These are phyloP conservation scores for Cervus canadensis DNA, from an alignment of 2,113 vertebrate genomes.

Conservation along the genomic window DNA sequence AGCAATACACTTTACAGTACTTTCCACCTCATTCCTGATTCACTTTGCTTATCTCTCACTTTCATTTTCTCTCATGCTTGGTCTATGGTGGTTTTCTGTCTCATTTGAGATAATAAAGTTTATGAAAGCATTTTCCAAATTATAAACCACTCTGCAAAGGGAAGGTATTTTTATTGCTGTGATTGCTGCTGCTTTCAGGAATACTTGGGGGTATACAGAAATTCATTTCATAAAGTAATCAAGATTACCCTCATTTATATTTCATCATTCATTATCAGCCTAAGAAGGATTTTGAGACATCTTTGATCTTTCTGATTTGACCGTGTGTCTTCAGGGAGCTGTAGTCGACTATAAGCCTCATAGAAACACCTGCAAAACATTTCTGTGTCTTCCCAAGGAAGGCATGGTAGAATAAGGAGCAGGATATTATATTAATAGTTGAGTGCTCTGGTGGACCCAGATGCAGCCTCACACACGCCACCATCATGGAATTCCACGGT, in stretches of 20 bases:
- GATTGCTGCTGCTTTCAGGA: not conserved
- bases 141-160: not conserved
- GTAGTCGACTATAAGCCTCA: not conserved
- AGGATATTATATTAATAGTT: not conserved
- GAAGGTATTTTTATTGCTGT: not conserved
- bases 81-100: not conserved
- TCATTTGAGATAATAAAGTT: not conserved
- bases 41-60: not conserved
- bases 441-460: accelerated
- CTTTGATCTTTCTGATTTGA: not conserved
- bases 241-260: not conserved
- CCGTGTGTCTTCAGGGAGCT: not conserved
- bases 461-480: not conserved
- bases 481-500: not conserved
- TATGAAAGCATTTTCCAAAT: not conserved
- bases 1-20: no score
- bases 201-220: not conserved
- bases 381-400: no score
- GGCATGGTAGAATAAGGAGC: no score
- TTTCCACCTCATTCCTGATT: not conserved
- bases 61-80: not conserved
- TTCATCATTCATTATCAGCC: not conserved
- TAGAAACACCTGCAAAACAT: no score
- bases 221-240: not conserved
- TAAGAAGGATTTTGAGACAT: not conserved